These are phyloP conservation scores for Okamejei kenojei DNA, from an alignment of 2,797 vertebrate genomes.

Conservation along the genomic window DNA sequence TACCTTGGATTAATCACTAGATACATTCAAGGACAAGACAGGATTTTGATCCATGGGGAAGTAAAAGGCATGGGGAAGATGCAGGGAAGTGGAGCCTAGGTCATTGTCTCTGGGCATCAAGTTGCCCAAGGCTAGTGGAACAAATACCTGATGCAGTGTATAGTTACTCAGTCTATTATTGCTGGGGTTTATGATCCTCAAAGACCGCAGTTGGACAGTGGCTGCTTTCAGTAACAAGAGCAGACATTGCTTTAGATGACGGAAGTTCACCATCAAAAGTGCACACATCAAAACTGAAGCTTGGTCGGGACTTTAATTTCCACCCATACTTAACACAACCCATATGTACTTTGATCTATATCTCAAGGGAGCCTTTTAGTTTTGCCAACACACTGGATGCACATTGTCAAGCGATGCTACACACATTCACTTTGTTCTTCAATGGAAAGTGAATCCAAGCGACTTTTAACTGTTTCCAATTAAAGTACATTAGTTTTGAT, in stretches of 20 bases:
- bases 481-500: neutral
- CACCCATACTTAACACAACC: conserved; percentile 24
- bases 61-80: too few species aligned
- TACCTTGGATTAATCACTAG: too few species aligned
- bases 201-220: neutral
- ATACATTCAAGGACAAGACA: too few species aligned
- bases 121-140: neutral
- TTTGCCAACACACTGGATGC: conserved; percentile 19
- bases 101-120: neutral
- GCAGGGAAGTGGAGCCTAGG: too few species aligned
- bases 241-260: neutral
- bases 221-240: neutral
- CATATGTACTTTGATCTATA: conserved; percentile 33
- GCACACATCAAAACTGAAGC: neutral
- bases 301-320: neutral
- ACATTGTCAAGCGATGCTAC: neutral
- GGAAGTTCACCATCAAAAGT: neutral
- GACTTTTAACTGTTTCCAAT: conserved; percentile 17
- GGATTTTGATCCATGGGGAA: too few species aligned
- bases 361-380: neutral
- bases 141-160: neutral
- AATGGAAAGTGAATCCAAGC: neutral
- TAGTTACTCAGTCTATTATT: neutral
- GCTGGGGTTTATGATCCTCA: neutral
- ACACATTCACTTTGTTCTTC: conserved; percentile 22